A percentile compares a stretch with the other conserved stretches of the same genome.
These are phyloP conservation scores for Nasonovia ribisnigri DNA, from an alignment of 2,888 invertebrate species.

Conservation along the genomic window DNA sequence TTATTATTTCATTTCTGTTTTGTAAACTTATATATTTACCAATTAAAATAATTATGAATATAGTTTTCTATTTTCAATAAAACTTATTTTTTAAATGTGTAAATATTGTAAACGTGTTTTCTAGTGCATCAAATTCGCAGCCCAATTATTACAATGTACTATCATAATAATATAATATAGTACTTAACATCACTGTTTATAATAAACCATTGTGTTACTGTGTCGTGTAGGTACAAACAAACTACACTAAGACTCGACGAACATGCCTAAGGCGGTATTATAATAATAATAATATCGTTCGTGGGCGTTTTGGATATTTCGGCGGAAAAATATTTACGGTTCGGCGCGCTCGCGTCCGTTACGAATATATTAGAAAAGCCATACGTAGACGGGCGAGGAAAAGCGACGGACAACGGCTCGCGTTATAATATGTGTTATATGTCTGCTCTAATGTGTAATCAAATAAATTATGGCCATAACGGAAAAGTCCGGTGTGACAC, in stretches of 20 bases:
- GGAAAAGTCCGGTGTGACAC: background rate
- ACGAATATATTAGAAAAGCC: conserved; percentile 13
- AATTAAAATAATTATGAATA: background rate
- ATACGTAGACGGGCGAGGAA: background rate
- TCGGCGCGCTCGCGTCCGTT: background rate
- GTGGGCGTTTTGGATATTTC: background rate
- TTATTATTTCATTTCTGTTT: background rate
- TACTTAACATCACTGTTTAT: background rate
- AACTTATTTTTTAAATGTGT: background rate
- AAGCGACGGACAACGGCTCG: background rate
- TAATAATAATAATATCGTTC: too few species aligned
- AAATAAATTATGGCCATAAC: background rate
- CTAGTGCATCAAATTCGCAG: background rate
- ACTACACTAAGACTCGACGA: background rate
- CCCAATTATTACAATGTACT: too few species aligned
- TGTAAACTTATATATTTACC: background rate
- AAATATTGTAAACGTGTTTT: background rate
- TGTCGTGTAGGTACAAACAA: background rate
- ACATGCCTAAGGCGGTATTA: background rate
- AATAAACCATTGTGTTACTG: background rate
- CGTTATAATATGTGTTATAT: background rate
- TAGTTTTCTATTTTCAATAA: background rate
- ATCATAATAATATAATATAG: too few species aligned
- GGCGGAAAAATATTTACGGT: background rate
- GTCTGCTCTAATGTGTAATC: background rate